These are phyloP conservation scores for Enteromius trimaculatus DNA, from an alignment of 2,797 vertebrate genomes.

Conservation along the genomic window DNA sequence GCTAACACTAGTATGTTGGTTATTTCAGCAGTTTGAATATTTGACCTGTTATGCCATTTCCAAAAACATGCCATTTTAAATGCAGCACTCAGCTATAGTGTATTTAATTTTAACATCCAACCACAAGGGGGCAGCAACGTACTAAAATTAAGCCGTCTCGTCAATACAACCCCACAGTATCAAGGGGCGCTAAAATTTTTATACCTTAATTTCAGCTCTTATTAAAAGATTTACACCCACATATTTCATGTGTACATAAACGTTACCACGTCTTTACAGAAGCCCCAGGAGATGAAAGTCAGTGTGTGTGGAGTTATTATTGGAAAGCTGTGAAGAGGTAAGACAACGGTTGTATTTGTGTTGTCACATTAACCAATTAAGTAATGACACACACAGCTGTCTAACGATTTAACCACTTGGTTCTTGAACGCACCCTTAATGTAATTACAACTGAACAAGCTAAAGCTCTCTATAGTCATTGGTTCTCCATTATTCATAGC, in stretches of 20 bases:
- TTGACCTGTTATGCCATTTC: neutral
- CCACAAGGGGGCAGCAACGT: constrained; percentile 69
- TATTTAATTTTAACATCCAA: neutral
- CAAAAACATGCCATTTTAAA: neutral
- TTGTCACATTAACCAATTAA: neutral
- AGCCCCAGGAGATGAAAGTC: constrained; percentile 54
- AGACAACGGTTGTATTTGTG: neutral
- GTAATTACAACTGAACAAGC: neutral
- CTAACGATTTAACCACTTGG: neutral
- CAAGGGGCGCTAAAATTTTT: neutral
- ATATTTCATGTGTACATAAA: constrained; percentile 22
- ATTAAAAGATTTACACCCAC: constrained; percentile 34
- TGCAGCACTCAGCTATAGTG: neutral
- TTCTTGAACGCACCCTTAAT: neutral
- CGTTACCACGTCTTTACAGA: constrained; percentile 12
- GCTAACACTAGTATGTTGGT: neutral
- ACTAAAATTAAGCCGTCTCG: constrained; percentile 5
- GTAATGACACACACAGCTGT: neutral
- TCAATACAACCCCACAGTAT: too few species aligned
- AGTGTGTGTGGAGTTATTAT: constrained; percentile 62
- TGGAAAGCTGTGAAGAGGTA: constrained; percentile 50
- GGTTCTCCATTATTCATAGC: neutral
- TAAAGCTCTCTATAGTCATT: neutral
- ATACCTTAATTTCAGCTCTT: constrained; percentile 16
- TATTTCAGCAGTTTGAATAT: neutral